A percentile compares a stretch with the other conserved stretches of the same genome.
Evolutionary conservation across 2,113 vertebrate genomes (phyloP).

Genomic region (Vanacampus margaritifer): DNA sequence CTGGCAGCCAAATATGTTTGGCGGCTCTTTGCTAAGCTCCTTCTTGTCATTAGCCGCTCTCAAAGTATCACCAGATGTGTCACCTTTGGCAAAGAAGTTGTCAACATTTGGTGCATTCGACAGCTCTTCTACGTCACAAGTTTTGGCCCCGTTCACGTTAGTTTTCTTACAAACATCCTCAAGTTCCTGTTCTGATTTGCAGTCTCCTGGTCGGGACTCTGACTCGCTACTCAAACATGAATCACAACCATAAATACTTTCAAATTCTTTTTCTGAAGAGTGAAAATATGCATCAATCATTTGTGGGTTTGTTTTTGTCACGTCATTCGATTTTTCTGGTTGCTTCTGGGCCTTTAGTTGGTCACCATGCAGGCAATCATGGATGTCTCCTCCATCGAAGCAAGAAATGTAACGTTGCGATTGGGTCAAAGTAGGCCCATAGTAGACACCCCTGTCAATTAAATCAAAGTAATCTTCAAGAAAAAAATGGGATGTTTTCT

Average conservation of each 20-base stretch:
- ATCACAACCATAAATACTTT: conserved; percentile 24
- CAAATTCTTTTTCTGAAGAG: conserved; percentile 9
- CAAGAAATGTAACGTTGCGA: conserved; percentile 57
- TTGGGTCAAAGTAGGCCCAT: conserved; percentile 21
- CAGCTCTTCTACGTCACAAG: conserved; percentile 28
- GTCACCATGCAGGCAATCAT: conserved; percentile 42
- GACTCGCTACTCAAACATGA: conserved; percentile 18
- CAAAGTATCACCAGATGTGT: conserved; percentile 41
- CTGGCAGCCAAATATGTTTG: neutral
- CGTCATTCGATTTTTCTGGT: neutral
- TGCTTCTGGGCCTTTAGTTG: conserved; percentile 23
- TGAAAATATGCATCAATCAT: neutral
- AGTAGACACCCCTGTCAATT: conserved; percentile 51
- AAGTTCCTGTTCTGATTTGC: conserved; percentile 20
- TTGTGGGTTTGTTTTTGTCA: conserved; percentile 1
- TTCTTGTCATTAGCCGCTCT: neutral
- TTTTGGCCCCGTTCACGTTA: conserved; percentile 7
- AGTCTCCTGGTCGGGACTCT: conserved; percentile 26
- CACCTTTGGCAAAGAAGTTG: conserved; percentile 52
- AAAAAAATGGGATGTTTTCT: conserved; percentile 19
- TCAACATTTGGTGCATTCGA: conserved; percentile 53
- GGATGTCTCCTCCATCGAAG: conserved; percentile 64
- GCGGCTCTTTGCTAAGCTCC: neutral
- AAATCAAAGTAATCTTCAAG: conserved; percentile 58
- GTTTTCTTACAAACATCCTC: neutral